Percentiles rank a stretch among this genome's conserved stretches.
phyloP scores from a whole-genome alignment of 1,140 invertebrate species.

The Samia ricini region DNA sequence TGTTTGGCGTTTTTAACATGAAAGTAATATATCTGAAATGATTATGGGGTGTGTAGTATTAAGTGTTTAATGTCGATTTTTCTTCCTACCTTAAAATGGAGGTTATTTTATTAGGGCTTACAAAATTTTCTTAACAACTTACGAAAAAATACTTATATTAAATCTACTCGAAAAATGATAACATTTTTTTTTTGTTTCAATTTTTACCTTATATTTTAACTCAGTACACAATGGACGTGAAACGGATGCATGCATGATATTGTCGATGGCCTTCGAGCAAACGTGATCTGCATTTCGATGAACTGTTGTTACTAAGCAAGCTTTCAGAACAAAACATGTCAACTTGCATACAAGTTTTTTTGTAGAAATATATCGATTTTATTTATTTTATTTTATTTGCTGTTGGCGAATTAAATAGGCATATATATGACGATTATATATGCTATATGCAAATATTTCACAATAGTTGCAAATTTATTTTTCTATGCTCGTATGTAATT shows the following conservation, averaged over 20 bases:
- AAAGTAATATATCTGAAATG: constrained; percentile 21
- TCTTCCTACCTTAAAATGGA: background rate
- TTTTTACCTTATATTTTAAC: background rate
- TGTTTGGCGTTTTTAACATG: constrained; percentile 17
- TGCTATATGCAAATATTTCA: background rate
- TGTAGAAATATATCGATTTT: background rate
- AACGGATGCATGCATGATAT: constrained; percentile 54
- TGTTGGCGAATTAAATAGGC: too few relatives aligned
- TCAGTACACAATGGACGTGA: background rate
- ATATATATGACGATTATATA: too few relatives aligned
- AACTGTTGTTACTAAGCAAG: constrained; percentile 4
- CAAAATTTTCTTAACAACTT: background rate
- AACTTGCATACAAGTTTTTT: background rate
- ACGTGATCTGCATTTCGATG: constrained; percentile 48
- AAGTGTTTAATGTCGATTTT: background rate
- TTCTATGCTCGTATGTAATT: too few relatives aligned
- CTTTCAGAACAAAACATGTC: background rate
- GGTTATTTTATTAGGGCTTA: background rate
- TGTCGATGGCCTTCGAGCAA: constrained; percentile 41
- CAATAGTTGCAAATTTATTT: background rate
- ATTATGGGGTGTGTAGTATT: constrained; percentile 15
- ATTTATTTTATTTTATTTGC: background rate
- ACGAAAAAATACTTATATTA: background rate
- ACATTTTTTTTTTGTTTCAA: background rate
- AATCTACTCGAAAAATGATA: background rate